phyloP scores from a whole-genome alignment of 92 coral and sea anemone species.

The Bergia puertoricense region DNA sequence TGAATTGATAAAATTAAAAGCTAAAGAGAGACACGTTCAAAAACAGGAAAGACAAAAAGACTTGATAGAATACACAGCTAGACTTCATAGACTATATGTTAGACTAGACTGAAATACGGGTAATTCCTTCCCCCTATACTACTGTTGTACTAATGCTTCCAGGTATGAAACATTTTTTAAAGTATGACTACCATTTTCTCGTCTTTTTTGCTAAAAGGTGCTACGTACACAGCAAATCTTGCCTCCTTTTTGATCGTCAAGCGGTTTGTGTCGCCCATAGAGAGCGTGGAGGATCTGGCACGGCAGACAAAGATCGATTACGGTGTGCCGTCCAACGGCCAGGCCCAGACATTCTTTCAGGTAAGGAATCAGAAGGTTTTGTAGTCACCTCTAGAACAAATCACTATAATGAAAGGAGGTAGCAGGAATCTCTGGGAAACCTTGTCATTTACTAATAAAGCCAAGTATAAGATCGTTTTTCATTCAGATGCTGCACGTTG shows the following conservation, averaged over 20 bases:
- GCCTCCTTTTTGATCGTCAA: conserved; percentile 74
- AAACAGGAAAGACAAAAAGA: too few relatives aligned
- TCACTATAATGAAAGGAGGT: not conserved
- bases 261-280: conserved; percentile 64
- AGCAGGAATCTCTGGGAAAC: not conserved
- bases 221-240: conserved; percentile 82
- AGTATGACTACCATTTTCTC: not conserved
- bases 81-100: too few relatives aligned
- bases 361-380: not conserved
- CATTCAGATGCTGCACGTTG: not conserved
- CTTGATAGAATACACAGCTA: too few relatives aligned
- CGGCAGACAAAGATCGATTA: conserved; percentile 67
- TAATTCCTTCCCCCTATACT: too few relatives aligned
- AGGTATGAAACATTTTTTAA: not conserved
- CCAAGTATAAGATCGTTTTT: too few relatives aligned
- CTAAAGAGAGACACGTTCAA: too few relatives aligned
- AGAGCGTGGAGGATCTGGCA: conserved; percentile 70
- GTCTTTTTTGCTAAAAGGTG: conserved; percentile 40
- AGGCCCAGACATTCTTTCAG: conserved; percentile 64
- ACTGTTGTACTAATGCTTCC: too few relatives aligned
- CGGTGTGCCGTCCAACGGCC: conserved; percentile 59
- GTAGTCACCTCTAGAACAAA: not conserved
- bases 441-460: not conserved
- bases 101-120: too few relatives aligned
- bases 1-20: too few relatives aligned